phyloP scores from a whole-genome alignment of 1,140 invertebrate species.

The Kradibia gibbosae region DNA sequence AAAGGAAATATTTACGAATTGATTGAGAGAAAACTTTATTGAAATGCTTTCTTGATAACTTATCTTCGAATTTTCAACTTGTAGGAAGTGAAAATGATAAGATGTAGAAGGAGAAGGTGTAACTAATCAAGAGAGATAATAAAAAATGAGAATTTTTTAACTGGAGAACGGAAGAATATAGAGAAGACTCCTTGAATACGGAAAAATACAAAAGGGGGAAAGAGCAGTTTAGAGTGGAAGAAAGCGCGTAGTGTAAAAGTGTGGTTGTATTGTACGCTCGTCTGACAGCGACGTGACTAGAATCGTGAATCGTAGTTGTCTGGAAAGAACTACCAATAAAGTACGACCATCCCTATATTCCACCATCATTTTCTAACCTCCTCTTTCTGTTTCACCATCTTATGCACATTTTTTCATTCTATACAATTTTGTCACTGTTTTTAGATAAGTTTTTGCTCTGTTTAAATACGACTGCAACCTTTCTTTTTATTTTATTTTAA shows the following conservation, averaged over 20 bases:
- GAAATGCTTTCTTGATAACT: no score
- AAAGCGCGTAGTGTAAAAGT: constrained; percentile 69
- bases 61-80: no score
- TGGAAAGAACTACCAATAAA: constrained; percentile 59
- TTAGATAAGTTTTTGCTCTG: not conserved
- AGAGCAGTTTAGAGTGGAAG: constrained; percentile 40
- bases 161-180: not conserved
- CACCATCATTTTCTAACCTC: not conserved
- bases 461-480: not conserved
- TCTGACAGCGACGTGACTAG: constrained; percentile 71
- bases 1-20: no score
- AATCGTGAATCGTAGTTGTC: constrained; percentile 54
- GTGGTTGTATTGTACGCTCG: constrained; percentile 73
- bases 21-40: no score
- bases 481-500: not conserved
- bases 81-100: not conserved
- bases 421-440: not conserved
- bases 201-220: constrained; percentile 11
- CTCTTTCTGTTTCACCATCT: not conserved
- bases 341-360: constrained; percentile 52
- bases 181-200: constrained; percentile 30
- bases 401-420: not conserved
- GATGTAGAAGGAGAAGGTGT: constrained; percentile 10
- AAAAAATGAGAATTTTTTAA: constrained; percentile 36
- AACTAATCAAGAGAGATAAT: not conserved